phyloP scores from a whole-genome alignment of 1,140 invertebrate species.

The Caenorhabditis brenneri region DNA sequence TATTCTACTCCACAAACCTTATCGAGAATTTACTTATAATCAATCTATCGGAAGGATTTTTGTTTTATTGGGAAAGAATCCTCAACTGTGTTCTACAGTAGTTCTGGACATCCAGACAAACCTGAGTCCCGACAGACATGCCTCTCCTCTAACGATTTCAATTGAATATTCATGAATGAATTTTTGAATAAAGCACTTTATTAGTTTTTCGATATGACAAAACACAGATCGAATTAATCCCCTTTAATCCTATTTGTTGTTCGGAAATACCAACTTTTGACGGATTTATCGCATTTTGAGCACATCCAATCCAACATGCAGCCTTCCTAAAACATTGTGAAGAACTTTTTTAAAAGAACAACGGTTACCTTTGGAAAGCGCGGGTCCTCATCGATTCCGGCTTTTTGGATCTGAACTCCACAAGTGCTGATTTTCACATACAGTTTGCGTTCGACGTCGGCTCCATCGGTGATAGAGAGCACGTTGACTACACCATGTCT shows the following conservation, averaged over 20 bases:
- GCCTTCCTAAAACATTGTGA: neutral
- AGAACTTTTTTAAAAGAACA: neutral
- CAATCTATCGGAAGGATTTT: neutral
- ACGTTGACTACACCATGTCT: neutral
- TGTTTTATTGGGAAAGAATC: too few species aligned
- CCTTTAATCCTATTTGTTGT: neutral
- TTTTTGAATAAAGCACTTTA: too few species aligned
- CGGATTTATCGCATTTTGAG: neutral
- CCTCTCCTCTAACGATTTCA: too few species aligned
- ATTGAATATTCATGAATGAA: too few species aligned
- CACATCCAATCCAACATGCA: constrained; percentile 7
- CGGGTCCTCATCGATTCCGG: neutral
- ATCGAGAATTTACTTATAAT: neutral
- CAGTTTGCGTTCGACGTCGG: neutral
- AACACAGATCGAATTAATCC: too few species aligned
- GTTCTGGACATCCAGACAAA: too few species aligned
- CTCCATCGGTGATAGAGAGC: too few species aligned
- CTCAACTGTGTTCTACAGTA: too few species aligned
- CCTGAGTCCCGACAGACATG: too few species aligned
- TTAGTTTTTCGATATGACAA: too few species aligned
- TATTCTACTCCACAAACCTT: neutral
- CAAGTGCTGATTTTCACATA: neutral
- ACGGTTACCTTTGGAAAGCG: neutral
- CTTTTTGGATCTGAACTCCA: neutral
- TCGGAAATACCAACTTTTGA: constrained; percentile 22